Conservation (phyloP, 1,140 invertebrate species). For the Bombus superbus region DNA sequence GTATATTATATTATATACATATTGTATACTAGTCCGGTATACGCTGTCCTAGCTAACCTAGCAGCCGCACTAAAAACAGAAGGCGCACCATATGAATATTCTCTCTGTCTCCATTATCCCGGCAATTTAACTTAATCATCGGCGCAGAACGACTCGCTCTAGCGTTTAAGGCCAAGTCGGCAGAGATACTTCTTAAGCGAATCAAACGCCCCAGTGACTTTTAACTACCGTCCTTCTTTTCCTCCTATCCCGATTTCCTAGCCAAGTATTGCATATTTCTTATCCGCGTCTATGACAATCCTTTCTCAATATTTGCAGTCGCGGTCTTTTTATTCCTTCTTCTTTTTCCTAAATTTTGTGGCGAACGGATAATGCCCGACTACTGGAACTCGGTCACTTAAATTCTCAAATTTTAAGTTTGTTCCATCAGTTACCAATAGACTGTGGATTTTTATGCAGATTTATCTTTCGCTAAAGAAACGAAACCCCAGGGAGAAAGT, state of each 20-base stretch:
- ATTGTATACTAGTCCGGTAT: constrained; percentile 76
- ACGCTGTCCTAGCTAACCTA: constrained; percentile 73
- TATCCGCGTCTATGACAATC: constrained; percentile 1
- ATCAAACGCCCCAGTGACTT: constrained; percentile 75
- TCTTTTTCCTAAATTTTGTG: not conserved
- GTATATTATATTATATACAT: constrained; percentile 47
- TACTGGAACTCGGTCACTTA: not conserved
- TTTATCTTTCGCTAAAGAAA: not conserved
- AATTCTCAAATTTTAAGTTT: not conserved
- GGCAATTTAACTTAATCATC: constrained; percentile 51
- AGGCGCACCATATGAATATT: not conserved
- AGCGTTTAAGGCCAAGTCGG: constrained; percentile 65
- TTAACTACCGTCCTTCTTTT: constrained; percentile 15
- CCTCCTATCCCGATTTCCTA: not conserved
- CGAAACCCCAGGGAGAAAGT: not conserved
- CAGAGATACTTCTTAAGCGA: constrained; percentile 61
- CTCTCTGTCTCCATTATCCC: constrained; percentile 12
- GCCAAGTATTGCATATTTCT: constrained; percentile 21
- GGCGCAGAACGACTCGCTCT: constrained; percentile 51
- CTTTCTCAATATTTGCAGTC: constrained; percentile 31
- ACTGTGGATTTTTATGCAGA: not conserved
- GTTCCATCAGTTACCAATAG: not conserved
- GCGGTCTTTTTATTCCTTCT: not conserved
- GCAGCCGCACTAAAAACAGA: constrained; percentile 54
- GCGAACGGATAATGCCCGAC: not conserved